phyloP scores from a whole-genome alignment of 2,888 invertebrate genomes.

The Drosophila birchii region DNA sequence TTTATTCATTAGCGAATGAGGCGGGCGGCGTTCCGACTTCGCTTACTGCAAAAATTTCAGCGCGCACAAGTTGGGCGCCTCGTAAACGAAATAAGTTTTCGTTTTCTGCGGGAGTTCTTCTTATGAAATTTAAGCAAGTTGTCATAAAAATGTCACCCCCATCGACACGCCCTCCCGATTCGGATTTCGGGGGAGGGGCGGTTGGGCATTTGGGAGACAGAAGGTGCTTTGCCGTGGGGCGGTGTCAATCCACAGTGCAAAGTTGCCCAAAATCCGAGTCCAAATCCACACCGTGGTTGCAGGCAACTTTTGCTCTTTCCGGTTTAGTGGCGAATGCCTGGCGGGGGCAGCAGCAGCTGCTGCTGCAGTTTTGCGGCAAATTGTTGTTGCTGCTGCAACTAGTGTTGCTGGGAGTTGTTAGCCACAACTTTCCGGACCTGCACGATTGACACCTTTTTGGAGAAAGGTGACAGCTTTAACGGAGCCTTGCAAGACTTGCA shows the following conservation, averaged over 20 bases:
- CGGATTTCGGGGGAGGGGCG: conserved; percentile 2
- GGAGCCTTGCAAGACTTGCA: conserved; percentile 43
- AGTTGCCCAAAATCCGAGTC: conserved; percentile 48
- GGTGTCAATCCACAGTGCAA: conserved; percentile 46
- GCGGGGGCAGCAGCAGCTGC: conserved; percentile 41
- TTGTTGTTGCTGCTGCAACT: conserved; percentile 31
- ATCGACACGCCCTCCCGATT: conserved; percentile 19
- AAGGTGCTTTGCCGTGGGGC: not conserved
- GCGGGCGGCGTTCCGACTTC: conserved; percentile 3
- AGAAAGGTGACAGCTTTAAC: conserved; percentile 53
- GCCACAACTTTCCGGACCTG: conserved; percentile 66
- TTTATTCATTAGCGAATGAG: conserved; percentile 71
- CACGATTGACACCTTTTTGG: conserved; percentile 71
- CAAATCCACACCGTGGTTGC: conserved; percentile 52
- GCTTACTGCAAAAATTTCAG: conserved; percentile 40
- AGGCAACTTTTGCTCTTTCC: conserved; percentile 78
- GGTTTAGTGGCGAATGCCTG: conserved; percentile 52
- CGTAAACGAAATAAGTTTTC: conserved; percentile 72
- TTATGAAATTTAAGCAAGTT: conserved; percentile 79
- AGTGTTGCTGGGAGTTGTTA: conserved; percentile 47
- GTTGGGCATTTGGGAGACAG: not conserved
- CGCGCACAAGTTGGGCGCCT: conserved; percentile 50
- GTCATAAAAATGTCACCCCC: conserved; percentile 77
- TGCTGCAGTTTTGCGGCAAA: conserved; percentile 48
- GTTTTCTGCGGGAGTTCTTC: conserved; percentile 51